Evolutionary conservation across 2,888 invertebrate genomes (phyloP).

Genomic region (Pseudoips prasinana): DNA sequence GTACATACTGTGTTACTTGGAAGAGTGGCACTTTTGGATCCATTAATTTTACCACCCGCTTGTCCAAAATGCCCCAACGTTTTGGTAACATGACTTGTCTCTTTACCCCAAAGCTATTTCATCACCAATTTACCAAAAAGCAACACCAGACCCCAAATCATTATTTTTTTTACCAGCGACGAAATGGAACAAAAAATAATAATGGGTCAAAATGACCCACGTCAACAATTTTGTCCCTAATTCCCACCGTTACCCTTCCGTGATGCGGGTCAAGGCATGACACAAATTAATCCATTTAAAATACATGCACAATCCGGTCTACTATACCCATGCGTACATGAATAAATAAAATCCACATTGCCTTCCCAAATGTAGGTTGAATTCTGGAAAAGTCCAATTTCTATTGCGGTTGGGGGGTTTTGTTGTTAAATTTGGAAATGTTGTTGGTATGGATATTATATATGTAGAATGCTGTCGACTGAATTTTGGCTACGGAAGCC

Average conservation of each 20-base stretch:
- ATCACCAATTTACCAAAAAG: constrained; percentile 13
- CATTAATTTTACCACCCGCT: too few species aligned
- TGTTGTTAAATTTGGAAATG: too few species aligned
- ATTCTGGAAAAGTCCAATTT: constrained; percentile 34
- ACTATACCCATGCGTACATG: constrained; percentile 38
- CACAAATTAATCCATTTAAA: constrained; percentile 63
- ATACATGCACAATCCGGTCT: constrained; percentile 47
- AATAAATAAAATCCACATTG: constrained; percentile 48
- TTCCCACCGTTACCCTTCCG: constrained; percentile 36
- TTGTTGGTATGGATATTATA: too few species aligned
- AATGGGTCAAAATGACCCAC: constrained; percentile 34
- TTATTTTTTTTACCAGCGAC: constrained; percentile 19
- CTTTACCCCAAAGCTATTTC: too few species aligned
- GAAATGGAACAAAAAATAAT: constrained; percentile 14
- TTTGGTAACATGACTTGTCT: too few species aligned
- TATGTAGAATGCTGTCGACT: too few species aligned
- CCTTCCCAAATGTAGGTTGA: constrained; percentile 37
- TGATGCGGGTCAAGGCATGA: constrained; percentile 49
- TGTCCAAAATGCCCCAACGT: too few species aligned
- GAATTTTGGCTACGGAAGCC: too few species aligned
- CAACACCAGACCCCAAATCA: constrained; percentile 18
- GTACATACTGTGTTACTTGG: too few species aligned
- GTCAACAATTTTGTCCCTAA: constrained; percentile 42
- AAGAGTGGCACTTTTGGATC: too few species aligned
- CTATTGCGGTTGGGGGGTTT: constrained; percentile 27